A percentile compares a stretch with the other conserved stretches of the same genome.
These are phyloP conservation scores for Dryomyza anilis DNA, from an alignment of 2,888 invertebrate species.

Conservation along the genomic window DNA sequence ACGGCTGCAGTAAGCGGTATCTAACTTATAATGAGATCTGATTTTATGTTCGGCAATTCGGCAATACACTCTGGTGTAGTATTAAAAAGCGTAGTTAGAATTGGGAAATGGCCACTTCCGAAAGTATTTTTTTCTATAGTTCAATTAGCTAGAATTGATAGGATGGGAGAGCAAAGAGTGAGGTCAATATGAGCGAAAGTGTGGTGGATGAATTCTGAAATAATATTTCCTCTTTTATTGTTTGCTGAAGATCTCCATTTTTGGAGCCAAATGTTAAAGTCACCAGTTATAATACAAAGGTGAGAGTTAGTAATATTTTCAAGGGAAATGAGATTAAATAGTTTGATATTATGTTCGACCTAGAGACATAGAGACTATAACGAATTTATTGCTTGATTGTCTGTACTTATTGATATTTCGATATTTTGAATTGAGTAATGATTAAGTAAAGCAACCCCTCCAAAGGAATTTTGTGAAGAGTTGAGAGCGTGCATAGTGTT, in stretches of 20 bases:
- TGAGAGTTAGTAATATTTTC: no score
- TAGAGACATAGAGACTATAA: no score
- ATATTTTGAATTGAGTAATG: slow-evolving; percentile 27
- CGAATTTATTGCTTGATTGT: slow-evolving; percentile 1
- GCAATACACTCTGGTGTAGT: no score
- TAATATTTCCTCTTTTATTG: slow-evolving; percentile 18
- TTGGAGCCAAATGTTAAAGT: slow-evolving; percentile 25
- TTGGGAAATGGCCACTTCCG: no score
- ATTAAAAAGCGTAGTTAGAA: no score
- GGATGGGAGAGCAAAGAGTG: no score
- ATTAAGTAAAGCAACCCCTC: slow-evolving; percentile 14
- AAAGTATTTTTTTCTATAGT: no score
- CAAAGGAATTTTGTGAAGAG: no score
- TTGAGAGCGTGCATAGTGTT: no score
- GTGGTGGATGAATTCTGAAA: slow-evolving; percentile 25
- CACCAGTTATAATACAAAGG: not conserved
- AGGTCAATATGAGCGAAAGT: slow-evolving; percentile 33
- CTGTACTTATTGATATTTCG: not conserved
- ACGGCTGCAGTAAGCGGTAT: slow-evolving; percentile 4
- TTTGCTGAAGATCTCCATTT: not conserved
- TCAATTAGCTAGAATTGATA: no score
- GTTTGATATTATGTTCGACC: no score
- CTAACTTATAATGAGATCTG: slow-evolving; percentile 6
- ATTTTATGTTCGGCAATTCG: slow-evolving; percentile 11
- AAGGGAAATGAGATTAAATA: no score